phyloP scores from a whole-genome alignment of 2,797 vertebrate species.

The Macropus fuliginosus region DNA sequence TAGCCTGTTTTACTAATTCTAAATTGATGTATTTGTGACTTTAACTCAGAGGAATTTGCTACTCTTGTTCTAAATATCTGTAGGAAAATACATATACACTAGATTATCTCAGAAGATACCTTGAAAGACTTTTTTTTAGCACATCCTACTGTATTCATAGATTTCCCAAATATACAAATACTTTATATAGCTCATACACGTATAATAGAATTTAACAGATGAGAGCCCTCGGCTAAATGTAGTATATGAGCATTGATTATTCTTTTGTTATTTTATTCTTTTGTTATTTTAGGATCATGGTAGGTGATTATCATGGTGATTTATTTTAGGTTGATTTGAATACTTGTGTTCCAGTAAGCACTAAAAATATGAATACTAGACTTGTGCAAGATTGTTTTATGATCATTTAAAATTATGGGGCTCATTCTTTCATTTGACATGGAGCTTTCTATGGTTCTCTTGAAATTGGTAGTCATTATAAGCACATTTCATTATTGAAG shows the following conservation, averaged over 20 bases:
- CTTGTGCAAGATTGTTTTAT: constrained; percentile 66
- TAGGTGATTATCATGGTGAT: constrained; percentile 19
- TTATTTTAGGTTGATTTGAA: constrained; percentile 56
- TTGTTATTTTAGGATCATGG: background rate
- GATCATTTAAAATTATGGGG: constrained; percentile 71
- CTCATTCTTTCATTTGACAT: constrained; percentile 67
- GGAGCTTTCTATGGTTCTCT: constrained; percentile 67
- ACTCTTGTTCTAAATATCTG: background rate
- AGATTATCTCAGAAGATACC: background rate
- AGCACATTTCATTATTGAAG: constrained; percentile 71
- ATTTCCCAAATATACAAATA: constrained; percentile 42
- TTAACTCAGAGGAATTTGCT: background rate
- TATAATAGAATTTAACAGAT: constrained; percentile 27
- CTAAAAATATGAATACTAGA: background rate
- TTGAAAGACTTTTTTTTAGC: constrained; percentile 23
- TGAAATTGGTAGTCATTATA: constrained; percentile 70
- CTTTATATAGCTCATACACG: constrained; percentile 19
- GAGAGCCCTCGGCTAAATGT: constrained; percentile 40
- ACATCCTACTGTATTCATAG: background rate
- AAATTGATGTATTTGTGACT: background rate
- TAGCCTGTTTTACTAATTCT: background rate
- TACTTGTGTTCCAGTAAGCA: constrained; percentile 17
- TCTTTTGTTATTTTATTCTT: constrained; percentile 21
- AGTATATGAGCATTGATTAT: constrained; percentile 37
- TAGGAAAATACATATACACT: background rate